phyloP scores from a whole-genome alignment of 2,888 invertebrate species.

The Strigamia crassipes region DNA sequence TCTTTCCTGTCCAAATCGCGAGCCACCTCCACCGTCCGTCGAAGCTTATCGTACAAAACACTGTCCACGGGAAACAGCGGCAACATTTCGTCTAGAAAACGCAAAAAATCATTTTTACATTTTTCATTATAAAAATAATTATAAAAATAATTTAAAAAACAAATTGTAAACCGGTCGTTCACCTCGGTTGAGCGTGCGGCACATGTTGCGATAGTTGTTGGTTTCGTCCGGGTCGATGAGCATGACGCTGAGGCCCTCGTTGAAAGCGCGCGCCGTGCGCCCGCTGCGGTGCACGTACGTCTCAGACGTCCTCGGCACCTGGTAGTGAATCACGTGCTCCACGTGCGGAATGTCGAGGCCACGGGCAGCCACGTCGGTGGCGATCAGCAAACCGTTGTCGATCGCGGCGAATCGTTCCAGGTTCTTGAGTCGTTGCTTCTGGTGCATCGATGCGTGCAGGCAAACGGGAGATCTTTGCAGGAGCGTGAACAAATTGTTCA shows the following conservation, averaged over 20 bases:
- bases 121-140: too few relatives aligned
- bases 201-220: slow-evolving; percentile 76
- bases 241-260: slow-evolving; percentile 87
- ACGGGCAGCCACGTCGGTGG: slow-evolving; percentile 95
- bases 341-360: slow-evolving; percentile 94
- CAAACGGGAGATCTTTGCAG: slow-evolving; percentile 76
- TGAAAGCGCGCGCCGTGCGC: slow-evolving; percentile 87
- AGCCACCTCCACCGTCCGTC: slow-evolving; percentile 75
- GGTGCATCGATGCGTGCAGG: slow-evolving; percentile 79
- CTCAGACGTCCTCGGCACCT: slow-evolving; percentile 93
- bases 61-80: slow-evolving; percentile 79
- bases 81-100: slow-evolving; percentile 73
- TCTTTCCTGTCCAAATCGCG: slow-evolving; percentile 76
- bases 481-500: slow-evolving; percentile 64
- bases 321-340: slow-evolving; percentile 95
- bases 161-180: slow-evolving; percentile 48
- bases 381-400: slow-evolving; percentile 76
- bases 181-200: slow-evolving; percentile 84
- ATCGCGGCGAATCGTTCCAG: slow-evolving; percentile 77
- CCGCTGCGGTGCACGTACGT: slow-evolving; percentile 97
- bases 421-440: slow-evolving; percentile 89
- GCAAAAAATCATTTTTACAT: too few relatives aligned
- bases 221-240: slow-evolving; percentile 88
- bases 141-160: too few relatives aligned
- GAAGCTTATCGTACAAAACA: slow-evolving; percentile 67